A percentile compares a stretch with the other conserved stretches of the same genome.
phyloP scores from a whole-genome alignment of 2,797 vertebrate genomes.

The Sparidentex hasta region DNA sequence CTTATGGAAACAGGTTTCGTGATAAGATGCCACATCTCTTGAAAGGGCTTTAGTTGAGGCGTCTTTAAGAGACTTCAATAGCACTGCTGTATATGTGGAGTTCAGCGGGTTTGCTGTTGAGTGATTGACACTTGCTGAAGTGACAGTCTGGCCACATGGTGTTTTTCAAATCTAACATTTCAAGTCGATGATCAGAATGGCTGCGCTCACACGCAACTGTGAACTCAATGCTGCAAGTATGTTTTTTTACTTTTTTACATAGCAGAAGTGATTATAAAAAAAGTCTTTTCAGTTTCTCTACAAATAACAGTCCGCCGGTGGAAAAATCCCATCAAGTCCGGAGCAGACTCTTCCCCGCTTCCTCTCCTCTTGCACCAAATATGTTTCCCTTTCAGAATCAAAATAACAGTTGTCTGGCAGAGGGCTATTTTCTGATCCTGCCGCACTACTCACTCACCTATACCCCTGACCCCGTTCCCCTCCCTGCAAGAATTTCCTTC shows the following conservation, averaged over 20 bases:
- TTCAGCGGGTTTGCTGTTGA: constrained; percentile 69
- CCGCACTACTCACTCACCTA: constrained; percentile 66
- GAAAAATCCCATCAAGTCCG: constrained; percentile 62
- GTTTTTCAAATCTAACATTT: constrained; percentile 74
- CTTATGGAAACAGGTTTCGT: constrained; percentile 51
- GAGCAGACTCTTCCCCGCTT: constrained; percentile 54
- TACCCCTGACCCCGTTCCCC: constrained; percentile 47
- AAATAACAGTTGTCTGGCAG: constrained; percentile 69
- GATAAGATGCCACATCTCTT: constrained; percentile 59
- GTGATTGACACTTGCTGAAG: constrained; percentile 57
- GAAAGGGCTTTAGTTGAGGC: constrained; percentile 42
- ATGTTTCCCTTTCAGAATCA: constrained; percentile 73
- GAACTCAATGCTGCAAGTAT: constrained; percentile 26
- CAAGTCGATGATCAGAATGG: constrained; percentile 53
- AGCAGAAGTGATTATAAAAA: constrained; percentile 29
- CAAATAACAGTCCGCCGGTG: constrained; percentile 55
- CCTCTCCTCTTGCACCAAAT: constrained; percentile 61
- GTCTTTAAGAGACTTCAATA: constrained; percentile 55
- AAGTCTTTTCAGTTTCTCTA: constrained; percentile 47
- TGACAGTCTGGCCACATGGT: constrained; percentile 50
- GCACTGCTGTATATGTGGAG: constrained; percentile 54
- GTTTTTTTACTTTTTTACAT: constrained; percentile 20
- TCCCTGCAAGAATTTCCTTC: constrained; percentile 77
- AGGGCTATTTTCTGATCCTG: constrained; percentile 74
- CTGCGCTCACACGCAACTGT: constrained; percentile 46